Evolutionary conservation across 2,797 vertebrate genomes (phyloP), one percentile per base, ranked within the genome.

Genomic region (Otus scops): DNA sequence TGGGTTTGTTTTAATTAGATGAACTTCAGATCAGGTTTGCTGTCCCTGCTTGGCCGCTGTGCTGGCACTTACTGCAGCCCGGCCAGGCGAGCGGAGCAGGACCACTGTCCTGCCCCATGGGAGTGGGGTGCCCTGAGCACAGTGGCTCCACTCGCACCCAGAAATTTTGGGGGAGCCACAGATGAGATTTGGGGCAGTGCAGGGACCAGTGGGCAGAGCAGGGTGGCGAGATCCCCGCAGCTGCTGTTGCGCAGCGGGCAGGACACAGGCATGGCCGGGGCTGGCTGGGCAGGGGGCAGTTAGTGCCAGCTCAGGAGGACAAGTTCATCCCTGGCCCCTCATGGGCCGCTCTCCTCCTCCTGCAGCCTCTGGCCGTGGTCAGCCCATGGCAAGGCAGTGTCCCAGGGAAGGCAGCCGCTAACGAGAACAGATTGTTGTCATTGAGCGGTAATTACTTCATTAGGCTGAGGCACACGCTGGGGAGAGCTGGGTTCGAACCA

Each of bases 371-470:
- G 56, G 48, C 70, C 19, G 0, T 9, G n/a, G 79, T 53, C 91
- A 93, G 80, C 69, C 93, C 9, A 2, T 4, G 7, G 89, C 88
- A 86, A 74, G 80, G 23, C 0, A 30, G 47, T 6, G 3, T 87
- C 91, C 81, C 65, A 59, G 92, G 90, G 94, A 93, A 92, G 85
- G 89, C 94, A 93, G 93, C 85, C 1, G 16, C 85, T 97, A 97
- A 96, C 34, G 56, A 96, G 96, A 95, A 96, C 96, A 96, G 96
- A 95, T 95, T 95, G 96, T 96, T 97, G 95, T 95, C 94, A 96
- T 93, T 95, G 96, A 96, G 93, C 28, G 2, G 94, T 96, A 96
- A 97, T 97, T 96, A 97, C 95, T 96, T 96, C 95, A 94, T 95
- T 96, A 95, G 92, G 73, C 91, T 84, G 74, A 95, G 92, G 93